Evolutionary conservation across 2,113 vertebrate species (phyloP), one percentile per base, ranked within the genome.

Genomic region (Centrocercus urophasianus): DNA sequence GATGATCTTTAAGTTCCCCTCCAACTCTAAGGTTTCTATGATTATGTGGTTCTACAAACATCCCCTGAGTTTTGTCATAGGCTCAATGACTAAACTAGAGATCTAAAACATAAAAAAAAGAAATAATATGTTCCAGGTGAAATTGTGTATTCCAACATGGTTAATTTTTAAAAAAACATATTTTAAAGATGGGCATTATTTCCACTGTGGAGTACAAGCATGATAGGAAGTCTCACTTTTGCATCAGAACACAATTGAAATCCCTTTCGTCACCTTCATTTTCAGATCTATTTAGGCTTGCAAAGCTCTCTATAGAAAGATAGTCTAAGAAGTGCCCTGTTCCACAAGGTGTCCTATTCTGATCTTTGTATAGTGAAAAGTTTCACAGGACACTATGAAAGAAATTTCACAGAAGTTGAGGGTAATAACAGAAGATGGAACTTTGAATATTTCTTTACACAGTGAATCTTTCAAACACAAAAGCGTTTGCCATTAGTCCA

Each of bases 51-150:
- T 28, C 27, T 16, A 28, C 27, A 15, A 76, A 30, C 7, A 36
- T 42, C 13, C 12, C 12, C 7, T 61, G 45, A 30, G 4, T 3
- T 84, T 78, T 90, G 16, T 38, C n/a, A 79, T 56, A 27, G 48
- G 61, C 3, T 78, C 27, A 48, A 13, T 54, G n/a, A 71, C 17
- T 52, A 54, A 82, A 87, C 71, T 2, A 50, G 7, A 89, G 21
- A 75, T 16, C 8, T 43, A 30, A 69, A 70, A 38, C 11, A n/a
- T 8, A 40, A 56, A 38, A 5, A 5, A 27, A 38, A 18, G 25
- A 19, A 40, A 22, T 5, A 0, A 0, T 17, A 0, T 47, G 2
- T 28, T 72, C 19, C 30, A 71, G 8, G 1, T 78, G 9, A 61
- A 72, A 89, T 57, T 22, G 18, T 0, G 1, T 34, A 45, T 78